Base-by-base conservation (phyloP, 2,797 vertebrate genomes). In the Poeciliopsis paucimaculata region DNA sequence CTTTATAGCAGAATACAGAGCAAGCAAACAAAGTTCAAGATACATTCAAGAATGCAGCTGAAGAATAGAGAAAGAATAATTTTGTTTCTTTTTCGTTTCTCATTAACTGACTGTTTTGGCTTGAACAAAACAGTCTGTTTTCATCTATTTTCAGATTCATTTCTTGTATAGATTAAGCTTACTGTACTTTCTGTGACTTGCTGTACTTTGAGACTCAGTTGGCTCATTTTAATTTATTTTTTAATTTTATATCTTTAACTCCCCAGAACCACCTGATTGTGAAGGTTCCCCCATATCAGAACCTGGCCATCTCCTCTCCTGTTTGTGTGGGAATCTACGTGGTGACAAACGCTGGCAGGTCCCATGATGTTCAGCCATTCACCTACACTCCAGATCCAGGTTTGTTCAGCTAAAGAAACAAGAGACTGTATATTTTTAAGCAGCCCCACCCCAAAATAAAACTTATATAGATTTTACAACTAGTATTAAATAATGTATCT, bases 191-290 rank as follows among this genome's bases (percentile, higher is more conserved):
- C 53, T 26, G 51, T 55, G 23, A 55, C 49, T 51, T 51, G 8
- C 18, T 51, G 51, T 26, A 6, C 23, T 53, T 53, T 26, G 51
- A 26, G 51, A 53, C 53, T 55, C 53, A 55, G 10, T n/a, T 70
- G 11, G 13, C 39, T 84, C 15, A 80, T 57, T 4, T 49, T 80
- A 4, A 46, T 46, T 46, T 46, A 46, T 46, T 47, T 72, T 57
- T 26, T 20, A 73, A 7, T 31, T 34, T 74, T 53, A 7, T 2
- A n/a, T 43, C n/a, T 49, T 85, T 18, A 26, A 36, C 64, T 26
- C 71, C 47, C 31, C 91, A 99, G 98, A 99, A 99, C 94, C 98
- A 99, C 94, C 95, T 99, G 90, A 98, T 99, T 90, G 98, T 99
- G 84, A 99, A 98, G 91, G 98, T 98, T 91, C 98, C 98, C 75